Evolutionary conservation across 1,140 invertebrate genomes (phyloP).

Genomic region (Gryon sp.): DNA sequence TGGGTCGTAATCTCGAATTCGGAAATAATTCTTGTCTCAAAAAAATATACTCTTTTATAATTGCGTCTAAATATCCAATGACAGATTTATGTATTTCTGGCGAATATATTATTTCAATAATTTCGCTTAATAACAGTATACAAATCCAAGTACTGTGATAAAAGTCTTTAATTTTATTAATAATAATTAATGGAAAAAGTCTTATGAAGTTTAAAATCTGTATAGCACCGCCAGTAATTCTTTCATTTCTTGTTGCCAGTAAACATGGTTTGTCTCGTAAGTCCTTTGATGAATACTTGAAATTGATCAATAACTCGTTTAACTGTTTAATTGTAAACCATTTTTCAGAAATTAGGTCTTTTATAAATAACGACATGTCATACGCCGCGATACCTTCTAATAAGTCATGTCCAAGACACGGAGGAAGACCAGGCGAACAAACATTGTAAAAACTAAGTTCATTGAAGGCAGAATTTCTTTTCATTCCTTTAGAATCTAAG

Average conservation of each 20-base stretch:
- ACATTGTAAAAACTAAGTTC: slow-evolving; percentile 59
- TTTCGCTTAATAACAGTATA: slow-evolving; percentile 44
- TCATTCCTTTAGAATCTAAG: slow-evolving; percentile 47
- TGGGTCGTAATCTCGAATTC: slow-evolving; percentile 30
- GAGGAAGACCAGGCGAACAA: slow-evolving; percentile 52
- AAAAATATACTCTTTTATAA: slow-evolving; percentile 39
- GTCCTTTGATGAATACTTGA: slow-evolving; percentile 56
- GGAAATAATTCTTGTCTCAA: slow-evolving; percentile 39
- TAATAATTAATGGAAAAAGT: slow-evolving; percentile 49
- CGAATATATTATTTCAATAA: slow-evolving; percentile 54
- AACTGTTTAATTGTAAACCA: slow-evolving; percentile 52
- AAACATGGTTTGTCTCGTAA: background rate
- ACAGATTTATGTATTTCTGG: slow-evolving; percentile 46
- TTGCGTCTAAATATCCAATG: slow-evolving; percentile 32
- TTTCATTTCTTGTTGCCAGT: slow-evolving; percentile 42
- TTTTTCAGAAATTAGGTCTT: slow-evolving; percentile 36
- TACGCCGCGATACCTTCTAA: slow-evolving; percentile 58
- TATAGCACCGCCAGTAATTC: no score
- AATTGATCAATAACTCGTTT: slow-evolving; percentile 43
- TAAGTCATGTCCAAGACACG: slow-evolving; percentile 60
- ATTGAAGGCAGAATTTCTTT: slow-evolving; percentile 62
- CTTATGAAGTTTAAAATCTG: slow-evolving; percentile 36
- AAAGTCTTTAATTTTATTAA: slow-evolving; percentile 28
- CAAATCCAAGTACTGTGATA: slow-evolving; percentile 23
- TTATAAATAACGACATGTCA: slow-evolving; percentile 51